Evolutionary conservation across 2,113 vertebrate species (phyloP).

Genomic region (Pterocles orientalis): DNA sequence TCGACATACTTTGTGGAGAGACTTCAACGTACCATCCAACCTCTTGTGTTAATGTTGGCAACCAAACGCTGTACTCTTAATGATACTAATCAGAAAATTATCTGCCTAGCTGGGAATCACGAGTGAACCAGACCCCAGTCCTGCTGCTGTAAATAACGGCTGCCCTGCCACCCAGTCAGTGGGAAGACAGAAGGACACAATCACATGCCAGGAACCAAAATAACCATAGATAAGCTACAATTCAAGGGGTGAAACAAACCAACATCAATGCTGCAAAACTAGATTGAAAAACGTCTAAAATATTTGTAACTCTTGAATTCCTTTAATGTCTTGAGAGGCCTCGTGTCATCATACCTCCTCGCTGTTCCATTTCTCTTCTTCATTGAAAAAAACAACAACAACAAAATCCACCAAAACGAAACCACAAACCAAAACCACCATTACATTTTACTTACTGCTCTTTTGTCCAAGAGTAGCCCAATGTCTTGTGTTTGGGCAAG

Average conservation of each 20-base stretch:
- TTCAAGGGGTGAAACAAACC: not conserved
- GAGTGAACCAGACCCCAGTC: not conserved
- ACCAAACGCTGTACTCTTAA: not conserved
- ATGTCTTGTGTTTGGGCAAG: not conserved
- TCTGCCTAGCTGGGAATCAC: not conserved
- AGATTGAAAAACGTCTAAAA: not conserved
- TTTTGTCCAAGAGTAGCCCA: not conserved
- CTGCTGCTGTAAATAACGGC: not conserved
- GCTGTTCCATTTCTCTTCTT: not conserved
- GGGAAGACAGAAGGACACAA: not conserved
- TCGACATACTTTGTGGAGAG: not conserved
- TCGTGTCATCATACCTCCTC: not conserved
- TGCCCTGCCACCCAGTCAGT: not conserved
- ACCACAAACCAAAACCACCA: too few species aligned
- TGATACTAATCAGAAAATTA: not conserved
- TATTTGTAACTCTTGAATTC: not conserved
- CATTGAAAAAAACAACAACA: not conserved
- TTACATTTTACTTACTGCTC: not conserved
- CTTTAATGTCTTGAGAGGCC: not conserved
- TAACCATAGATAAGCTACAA: not conserved
- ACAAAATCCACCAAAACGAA: too few species aligned
- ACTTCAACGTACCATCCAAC: not conserved
- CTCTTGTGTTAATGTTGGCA: not conserved
- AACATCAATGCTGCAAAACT: not conserved
- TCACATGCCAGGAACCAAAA: not conserved